A percentile compares a stretch with the other conserved stretches of the same genome.
Conservation (phyloP, 1,140 invertebrate genomes). For the Palaemon carinicauda region DNA sequence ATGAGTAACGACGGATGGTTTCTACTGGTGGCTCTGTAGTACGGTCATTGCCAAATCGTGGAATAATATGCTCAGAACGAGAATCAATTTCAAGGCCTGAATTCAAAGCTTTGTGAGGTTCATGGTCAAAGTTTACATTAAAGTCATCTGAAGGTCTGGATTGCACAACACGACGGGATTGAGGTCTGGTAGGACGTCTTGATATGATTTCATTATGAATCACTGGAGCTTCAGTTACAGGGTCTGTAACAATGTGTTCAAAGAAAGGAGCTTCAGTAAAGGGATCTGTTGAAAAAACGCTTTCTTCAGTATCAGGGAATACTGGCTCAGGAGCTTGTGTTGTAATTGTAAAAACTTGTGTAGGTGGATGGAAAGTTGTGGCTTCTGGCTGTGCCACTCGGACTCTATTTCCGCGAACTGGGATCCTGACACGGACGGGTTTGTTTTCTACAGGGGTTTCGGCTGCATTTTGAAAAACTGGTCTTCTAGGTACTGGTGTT, state of each 20-base stretch:
- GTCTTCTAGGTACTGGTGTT: neutral
- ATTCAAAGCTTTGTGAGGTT: slow-evolving; percentile 42
- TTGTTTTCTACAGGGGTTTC: neutral
- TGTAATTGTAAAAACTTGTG: neutral
- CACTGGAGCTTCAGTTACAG: slow-evolving; percentile 19
- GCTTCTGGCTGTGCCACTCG: neutral
- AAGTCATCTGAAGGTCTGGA: neutral
- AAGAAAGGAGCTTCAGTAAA: neutral
- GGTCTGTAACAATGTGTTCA: neutral
- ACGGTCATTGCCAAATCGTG: neutral
- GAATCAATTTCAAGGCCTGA: slow-evolving; percentile 44
- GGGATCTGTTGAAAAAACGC: neutral
- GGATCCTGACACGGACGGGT: slow-evolving; percentile 1
- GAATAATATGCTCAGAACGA: slow-evolving; percentile 36
- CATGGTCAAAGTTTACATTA: neutral
- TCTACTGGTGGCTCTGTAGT: slow-evolving; percentile 52
- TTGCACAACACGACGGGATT: neutral
- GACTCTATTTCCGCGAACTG: neutral
- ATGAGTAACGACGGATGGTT: slow-evolving; percentile 61
- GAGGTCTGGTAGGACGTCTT: neutral
- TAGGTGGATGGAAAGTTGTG: slow-evolving; percentile 14
- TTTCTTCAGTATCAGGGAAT: neutral
- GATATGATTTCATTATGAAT: neutral
- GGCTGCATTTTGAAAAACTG: neutral
- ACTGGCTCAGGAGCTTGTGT: neutral